Evolutionary conservation across 2,888 invertebrate genomes (phyloP).

Genomic region (Sminthurinus aureus): DNA sequence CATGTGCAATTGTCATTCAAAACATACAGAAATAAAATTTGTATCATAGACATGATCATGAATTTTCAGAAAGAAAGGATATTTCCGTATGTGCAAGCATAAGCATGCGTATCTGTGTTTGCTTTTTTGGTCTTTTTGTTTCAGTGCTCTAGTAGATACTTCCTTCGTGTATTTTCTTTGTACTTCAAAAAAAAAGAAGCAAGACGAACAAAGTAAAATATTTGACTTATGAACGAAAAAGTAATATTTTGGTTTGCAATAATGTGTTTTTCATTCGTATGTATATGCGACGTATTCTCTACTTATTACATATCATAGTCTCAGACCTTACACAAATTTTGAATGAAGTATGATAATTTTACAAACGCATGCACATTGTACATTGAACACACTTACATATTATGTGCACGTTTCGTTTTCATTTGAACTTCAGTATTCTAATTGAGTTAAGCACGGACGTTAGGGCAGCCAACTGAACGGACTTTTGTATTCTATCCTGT

Average conservation of each 20-base stretch:
- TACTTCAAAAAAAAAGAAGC: not conserved
- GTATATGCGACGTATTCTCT: not conserved
- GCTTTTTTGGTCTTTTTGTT: too few species aligned
- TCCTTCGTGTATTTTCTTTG: not conserved
- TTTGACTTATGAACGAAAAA: not conserved
- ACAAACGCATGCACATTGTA: not conserved
- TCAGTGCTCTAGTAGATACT: not conserved
- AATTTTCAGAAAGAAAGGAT: not conserved
- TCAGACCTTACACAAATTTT: too few species aligned
- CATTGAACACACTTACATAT: not conserved
- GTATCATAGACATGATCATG: not conserved
- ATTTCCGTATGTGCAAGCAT: not conserved
- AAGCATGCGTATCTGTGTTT: not conserved
- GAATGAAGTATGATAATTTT: too few species aligned
- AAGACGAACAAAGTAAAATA: not conserved
- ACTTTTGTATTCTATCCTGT: not conserved
- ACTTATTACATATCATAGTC: not conserved
- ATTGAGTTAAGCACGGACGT: slow-evolving; percentile 19
- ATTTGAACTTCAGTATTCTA: slow-evolving; percentile 4
- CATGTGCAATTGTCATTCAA: too few species aligned
- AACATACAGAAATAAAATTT: not conserved
- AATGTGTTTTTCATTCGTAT: not conserved
- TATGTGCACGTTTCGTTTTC: slow-evolving; percentile 12
- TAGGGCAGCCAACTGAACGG: slow-evolving; percentile 9
- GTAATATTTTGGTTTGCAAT: not conserved